These are phyloP conservation scores for Rhinoraja longicauda DNA, from an alignment of 2,797 vertebrate genomes.

Conservation along the genomic window DNA sequence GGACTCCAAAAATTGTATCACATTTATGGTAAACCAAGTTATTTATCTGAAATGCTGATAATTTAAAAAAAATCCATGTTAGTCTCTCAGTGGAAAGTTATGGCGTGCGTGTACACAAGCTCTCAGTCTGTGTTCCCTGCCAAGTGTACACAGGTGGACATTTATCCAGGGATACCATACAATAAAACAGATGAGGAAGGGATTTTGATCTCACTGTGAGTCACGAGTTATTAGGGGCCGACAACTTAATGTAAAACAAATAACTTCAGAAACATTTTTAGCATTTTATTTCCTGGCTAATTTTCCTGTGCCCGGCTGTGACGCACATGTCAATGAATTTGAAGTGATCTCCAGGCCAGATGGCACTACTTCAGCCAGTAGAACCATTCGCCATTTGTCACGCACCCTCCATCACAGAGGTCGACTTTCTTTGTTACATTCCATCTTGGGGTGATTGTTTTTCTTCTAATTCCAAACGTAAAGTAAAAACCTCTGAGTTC, in stretches of 20 bases:
- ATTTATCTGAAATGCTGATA: background rate
- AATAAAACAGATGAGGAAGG: background rate
- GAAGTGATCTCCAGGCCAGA: background rate
- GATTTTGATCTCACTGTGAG: background rate
- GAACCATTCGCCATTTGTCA: background rate
- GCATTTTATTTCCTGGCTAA: background rate
- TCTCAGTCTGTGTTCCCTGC: background rate
- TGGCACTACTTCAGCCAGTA: background rate
- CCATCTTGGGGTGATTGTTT: no score
- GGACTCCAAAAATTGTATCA: background rate
- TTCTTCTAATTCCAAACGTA: no score
- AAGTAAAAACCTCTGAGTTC: no score
- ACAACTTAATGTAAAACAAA: background rate
- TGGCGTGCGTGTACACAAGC: background rate
- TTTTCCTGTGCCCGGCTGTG: background rate
- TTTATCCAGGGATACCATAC: background rate
- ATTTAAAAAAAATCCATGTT: background rate
- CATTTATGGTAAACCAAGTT: background rate
- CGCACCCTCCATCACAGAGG: background rate
- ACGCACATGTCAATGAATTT: background rate
- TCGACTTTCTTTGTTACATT: no score
- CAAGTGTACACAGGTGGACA: background rate
- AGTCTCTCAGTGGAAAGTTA: background rate
- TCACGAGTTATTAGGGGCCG: background rate
- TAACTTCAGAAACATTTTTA: background rate